phyloP scores from a whole-genome alignment of 2,113 vertebrate species.

The Opisthocomus hoazin region DNA sequence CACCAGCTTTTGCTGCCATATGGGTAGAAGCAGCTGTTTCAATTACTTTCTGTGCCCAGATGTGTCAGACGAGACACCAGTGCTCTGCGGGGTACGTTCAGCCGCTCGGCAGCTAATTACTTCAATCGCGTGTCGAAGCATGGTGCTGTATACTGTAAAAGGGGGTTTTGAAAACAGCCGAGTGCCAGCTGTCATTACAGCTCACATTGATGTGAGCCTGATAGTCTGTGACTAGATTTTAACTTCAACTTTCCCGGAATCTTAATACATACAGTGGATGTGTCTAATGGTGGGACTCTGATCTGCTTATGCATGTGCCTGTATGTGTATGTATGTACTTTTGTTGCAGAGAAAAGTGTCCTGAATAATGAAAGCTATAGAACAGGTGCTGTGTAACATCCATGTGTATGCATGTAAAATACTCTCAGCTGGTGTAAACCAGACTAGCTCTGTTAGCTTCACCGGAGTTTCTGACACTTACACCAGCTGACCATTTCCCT shows the following conservation, averaged over 20 bases:
- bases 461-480: background rate
- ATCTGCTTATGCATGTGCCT: background rate
- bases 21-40: constrained; percentile 99
- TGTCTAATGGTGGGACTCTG: background rate
- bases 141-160: constrained; percentile 85
- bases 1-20: constrained; percentile 96
- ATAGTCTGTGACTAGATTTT: constrained; percentile 68
- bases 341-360: background rate
- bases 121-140: constrained; percentile 87
- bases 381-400: background rate
- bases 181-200: constrained; percentile 91
- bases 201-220: constrained; percentile 76
- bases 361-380: background rate
- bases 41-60: constrained; percentile 99
- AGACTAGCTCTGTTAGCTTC: background rate
- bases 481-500: background rate
- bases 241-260: background rate
- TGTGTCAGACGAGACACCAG: constrained; percentile 98
- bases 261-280: background rate
- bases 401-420: background rate
- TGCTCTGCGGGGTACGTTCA: constrained; percentile 90
- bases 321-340: background rate
- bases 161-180: constrained; percentile 84
- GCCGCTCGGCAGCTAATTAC: constrained; percentile 98
- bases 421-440: background rate